These are phyloP conservation scores for Cygnus atratus DNA, from an alignment of 2,113 vertebrate genomes.

Conservation along the genomic window DNA sequence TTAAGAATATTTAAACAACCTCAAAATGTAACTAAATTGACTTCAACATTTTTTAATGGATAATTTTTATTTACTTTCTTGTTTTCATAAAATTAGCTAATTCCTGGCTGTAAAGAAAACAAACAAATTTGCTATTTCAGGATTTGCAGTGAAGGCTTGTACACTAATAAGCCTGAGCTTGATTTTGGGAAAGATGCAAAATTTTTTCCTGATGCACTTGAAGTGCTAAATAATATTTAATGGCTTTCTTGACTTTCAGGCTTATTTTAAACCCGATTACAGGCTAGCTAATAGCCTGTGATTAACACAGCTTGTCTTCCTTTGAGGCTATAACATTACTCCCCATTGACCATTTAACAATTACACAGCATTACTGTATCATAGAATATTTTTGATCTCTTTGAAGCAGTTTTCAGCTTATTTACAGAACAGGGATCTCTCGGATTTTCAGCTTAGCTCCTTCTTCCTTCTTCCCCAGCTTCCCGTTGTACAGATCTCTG, in stretches of 20 bases:
- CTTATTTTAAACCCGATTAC: not conserved
- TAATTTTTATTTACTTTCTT: not conserved
- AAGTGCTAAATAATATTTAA: not conserved
- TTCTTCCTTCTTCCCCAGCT: not conserved
- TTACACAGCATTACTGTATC: not conserved
- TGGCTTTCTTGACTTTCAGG: not conserved
- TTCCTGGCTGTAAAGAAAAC: not conserved
- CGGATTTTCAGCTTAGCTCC: not conserved
- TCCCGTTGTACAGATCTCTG: not conserved
- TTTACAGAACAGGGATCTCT: not conserved
- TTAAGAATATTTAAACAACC: not conserved
- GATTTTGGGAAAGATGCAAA: fast-evolving
- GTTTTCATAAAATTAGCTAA: not conserved
- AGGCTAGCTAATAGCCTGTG: not conserved
- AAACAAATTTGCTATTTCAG: not conserved
- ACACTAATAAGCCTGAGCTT: not conserved
- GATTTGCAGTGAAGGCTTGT: not conserved
- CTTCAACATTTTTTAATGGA: not conserved
- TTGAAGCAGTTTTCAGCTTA: not conserved
- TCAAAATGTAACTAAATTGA: not conserved
- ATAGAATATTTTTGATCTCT: not conserved
- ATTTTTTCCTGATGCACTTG: not conserved
- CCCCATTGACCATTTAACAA: not conserved
- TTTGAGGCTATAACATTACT: not conserved
- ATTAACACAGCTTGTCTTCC: not conserved